Base-by-base conservation (phyloP, 2,113 vertebrate species). In the Chloropsis hardwickii region DNA sequence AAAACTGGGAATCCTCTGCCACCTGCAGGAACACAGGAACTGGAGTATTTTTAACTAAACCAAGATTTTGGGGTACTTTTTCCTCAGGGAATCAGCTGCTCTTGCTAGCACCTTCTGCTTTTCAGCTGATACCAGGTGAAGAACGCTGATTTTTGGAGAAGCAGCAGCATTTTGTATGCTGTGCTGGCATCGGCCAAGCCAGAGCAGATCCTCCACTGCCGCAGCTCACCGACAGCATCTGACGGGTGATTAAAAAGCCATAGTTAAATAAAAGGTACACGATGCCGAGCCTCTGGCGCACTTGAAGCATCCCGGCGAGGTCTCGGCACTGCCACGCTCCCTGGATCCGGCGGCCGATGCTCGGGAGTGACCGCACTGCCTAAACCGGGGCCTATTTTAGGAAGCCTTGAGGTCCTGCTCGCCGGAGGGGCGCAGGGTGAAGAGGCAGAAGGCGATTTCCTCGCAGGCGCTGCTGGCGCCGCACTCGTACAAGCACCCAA, bases 401-500 rank as follows among this genome's bases (percentile, higher is more conserved):
- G 56, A 11, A 21, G 7, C 12, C 5, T 56, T 1, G 27, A 24
- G 33, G 23, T 77, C 24, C 88, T 19, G 15, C 21, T 40, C 3
- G 27, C 31, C 6, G 1, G 54, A 14, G 51, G 1, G 6, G 9
- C 20, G 39, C 69, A 96, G 69, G 64, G 76, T 33, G 83, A 98
- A 98, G 57, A 98, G 94, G 77, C 91, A 72, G 88, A 98, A 98
- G 57, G 71, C 1, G 71, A 98, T 98, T 37, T 98, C 92, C 67
- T 98, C 98, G 9, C 80, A 97, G 12, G 84, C 54, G 5, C 20
- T 48, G 60, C 50, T 11, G 13, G 35, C 13, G 7, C 99, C 99
- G 25, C 99, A 97, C 94, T 99, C 99, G 89, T 99, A 98, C 91
- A 99, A 83, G 93, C 99, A 99, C 0, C 97, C 98, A 7, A 99